Evolutionary conservation across 2,797 vertebrate genomes (phyloP).

Genomic region (Okamejei kenojei): DNA sequence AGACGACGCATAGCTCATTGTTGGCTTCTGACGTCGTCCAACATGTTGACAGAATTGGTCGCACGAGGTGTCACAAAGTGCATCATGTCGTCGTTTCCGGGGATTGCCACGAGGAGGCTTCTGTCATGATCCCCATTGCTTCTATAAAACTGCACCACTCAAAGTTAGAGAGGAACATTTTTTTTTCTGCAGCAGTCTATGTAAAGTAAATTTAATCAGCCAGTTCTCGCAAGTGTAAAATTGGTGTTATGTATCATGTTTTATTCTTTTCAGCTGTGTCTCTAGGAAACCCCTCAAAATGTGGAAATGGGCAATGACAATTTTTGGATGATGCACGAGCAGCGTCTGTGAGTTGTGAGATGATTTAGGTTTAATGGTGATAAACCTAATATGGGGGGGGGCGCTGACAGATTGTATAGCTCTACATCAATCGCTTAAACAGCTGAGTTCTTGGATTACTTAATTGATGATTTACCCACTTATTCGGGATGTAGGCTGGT

Average conservation of each 20-base stretch:
- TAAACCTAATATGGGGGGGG: not conserved
- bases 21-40: too few species aligned
- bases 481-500: not conserved
- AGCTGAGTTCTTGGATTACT: not conserved
- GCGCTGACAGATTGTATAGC: too few species aligned
- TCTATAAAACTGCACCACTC: not conserved
- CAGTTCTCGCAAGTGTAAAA: not conserved
- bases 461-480: not conserved
- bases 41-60: too few species aligned
- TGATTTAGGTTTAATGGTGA: not conserved
- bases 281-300: not conserved
- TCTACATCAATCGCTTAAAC: too few species aligned
- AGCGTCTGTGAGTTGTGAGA: not conserved
- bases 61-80: too few species aligned
- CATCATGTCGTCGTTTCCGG: too few species aligned
- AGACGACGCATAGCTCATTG: too few species aligned
- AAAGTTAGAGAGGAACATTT: not conserved
- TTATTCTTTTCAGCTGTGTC: not conserved
- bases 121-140: not conserved
- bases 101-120: too few species aligned
- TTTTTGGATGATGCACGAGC: not conserved
- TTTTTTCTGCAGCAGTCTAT: not conserved
- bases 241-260: not conserved
- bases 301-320: not conserved
- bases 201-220: not conserved